These are phyloP conservation scores for Darevskia mixta DNA, from an alignment of 2,797 vertebrate species.

Conservation along the genomic window DNA sequence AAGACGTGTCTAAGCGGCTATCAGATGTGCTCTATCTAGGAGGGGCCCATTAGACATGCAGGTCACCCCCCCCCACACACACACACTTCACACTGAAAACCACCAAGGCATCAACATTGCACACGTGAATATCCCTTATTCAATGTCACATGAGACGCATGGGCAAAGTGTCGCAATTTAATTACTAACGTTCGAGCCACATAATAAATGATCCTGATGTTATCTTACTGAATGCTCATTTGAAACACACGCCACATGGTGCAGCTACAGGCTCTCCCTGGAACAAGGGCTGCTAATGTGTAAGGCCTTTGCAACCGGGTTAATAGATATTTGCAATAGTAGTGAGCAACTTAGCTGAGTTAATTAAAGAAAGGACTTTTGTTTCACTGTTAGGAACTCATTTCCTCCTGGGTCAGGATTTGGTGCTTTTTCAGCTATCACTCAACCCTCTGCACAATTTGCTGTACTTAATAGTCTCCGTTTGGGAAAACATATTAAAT, in stretches of 20 bases:
- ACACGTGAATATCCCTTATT: background rate
- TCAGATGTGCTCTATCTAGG: background rate
- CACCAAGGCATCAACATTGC: background rate
- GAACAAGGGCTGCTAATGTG: conserved; percentile 68
- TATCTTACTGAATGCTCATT: conserved; percentile 62
- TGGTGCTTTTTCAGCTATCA: conserved; percentile 73
- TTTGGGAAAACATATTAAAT: conserved; percentile 75
- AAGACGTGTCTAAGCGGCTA: background rate
- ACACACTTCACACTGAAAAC: background rate
- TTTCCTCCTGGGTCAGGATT: conserved; percentile 74
- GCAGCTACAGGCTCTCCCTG: conserved; percentile 56
- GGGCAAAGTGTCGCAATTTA: conserved; percentile 15
- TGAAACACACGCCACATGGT: conserved; percentile 47
- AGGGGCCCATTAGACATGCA: background rate
- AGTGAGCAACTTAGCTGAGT: conserved; percentile 71
- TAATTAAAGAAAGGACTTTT: conserved; percentile 79
- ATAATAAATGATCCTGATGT: conserved; percentile 59
- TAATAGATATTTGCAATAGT: conserved; percentile 67
- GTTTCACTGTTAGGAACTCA: conserved; percentile 75
- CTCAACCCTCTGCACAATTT: conserved; percentile 65
- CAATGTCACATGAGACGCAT: conserved; percentile 45
- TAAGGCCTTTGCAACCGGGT: conserved; percentile 67
- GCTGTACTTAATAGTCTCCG: conserved; percentile 74
- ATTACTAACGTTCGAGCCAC: background rate
- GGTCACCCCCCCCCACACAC: background rate